Conservation (phyloP, 2,888 invertebrate genomes). For the Anaspis maculata region DNA sequence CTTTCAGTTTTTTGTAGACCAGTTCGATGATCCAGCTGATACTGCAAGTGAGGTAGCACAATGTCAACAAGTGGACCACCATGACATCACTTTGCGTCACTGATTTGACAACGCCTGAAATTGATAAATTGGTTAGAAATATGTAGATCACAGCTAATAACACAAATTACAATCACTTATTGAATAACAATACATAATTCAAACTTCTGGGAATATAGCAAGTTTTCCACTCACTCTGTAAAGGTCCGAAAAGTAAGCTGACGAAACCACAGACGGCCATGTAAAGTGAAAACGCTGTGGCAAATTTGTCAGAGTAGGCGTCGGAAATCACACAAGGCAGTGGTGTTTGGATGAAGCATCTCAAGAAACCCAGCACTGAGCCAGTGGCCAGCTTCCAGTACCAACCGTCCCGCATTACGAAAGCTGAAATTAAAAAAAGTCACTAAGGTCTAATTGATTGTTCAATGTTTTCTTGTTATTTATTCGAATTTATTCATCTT, state of each 20-base stretch:
- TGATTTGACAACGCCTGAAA: constrained; percentile 52
- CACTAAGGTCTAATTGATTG: too few relatives aligned
- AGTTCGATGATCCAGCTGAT: constrained; percentile 61
- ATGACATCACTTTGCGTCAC: constrained; percentile 56
- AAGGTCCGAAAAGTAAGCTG: constrained; percentile 58
- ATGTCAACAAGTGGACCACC: constrained; percentile 59
- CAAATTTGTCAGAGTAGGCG: constrained; percentile 58
- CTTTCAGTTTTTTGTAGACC: not conserved
- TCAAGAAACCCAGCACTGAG: constrained; percentile 56
- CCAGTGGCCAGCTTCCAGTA: constrained; percentile 52
- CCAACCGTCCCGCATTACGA: constrained; percentile 48
- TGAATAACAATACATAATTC: too few relatives aligned
- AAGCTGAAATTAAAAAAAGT: too few relatives aligned
- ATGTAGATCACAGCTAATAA: too few relatives aligned
- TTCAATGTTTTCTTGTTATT: too few relatives aligned
- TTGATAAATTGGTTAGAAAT: too few relatives aligned
- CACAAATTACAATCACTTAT: too few relatives aligned
- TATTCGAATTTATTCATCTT: too few relatives aligned
- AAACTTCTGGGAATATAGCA: too few relatives aligned
- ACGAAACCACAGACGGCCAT: constrained; percentile 63
- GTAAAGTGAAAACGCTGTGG: constrained; percentile 64
- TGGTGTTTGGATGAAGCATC: constrained; percentile 63
- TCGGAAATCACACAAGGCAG: constrained; percentile 64
- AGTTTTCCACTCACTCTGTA: too few relatives aligned
- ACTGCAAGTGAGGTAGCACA: constrained; percentile 57